These are phyloP conservation scores for Zophobas atratus DNA, from an alignment of 1,140 invertebrate genomes.

Conservation along the genomic window DNA sequence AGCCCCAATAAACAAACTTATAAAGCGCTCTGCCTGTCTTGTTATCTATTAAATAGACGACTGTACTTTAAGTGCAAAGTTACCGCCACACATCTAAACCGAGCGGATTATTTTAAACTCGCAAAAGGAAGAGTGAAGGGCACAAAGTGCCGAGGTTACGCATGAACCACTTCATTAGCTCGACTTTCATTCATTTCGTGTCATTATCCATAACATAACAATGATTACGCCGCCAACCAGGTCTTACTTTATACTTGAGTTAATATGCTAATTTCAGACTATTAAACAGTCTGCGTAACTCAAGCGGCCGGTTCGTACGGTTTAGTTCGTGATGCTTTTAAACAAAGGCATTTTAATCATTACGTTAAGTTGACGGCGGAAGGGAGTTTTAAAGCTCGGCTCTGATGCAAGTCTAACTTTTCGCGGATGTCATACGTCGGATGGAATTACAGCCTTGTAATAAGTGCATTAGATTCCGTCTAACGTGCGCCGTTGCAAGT, in stretches of 20 bases:
- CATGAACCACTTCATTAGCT: constrained; percentile 50
- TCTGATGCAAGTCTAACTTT: constrained; percentile 18
- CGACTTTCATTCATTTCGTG: constrained; percentile 44
- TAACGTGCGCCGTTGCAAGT: no score
- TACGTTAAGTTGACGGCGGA: constrained; percentile 11
- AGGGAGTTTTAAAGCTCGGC: constrained; percentile 20
- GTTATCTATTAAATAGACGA: constrained; percentile 18
- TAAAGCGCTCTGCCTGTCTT: neutral
- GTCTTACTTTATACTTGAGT: constrained; percentile 37
- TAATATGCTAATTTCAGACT: constrained; percentile 45
- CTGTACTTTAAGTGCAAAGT: constrained; percentile 46
- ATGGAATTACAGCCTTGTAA: neutral
- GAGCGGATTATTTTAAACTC: constrained; percentile 52
- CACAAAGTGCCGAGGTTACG: constrained; percentile 45
- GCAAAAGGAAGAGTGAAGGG: constrained; percentile 45
- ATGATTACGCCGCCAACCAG: constrained; percentile 34
- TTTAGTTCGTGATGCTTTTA: constrained; percentile 32
- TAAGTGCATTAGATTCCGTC: neutral
- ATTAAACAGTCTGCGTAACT: constrained; percentile 30
- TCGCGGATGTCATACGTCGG: neutral
- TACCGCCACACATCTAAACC: constrained; percentile 45
- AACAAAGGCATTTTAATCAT: constrained; percentile 32
- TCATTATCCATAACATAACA: constrained; percentile 34
- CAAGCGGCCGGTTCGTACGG: constrained; percentile 27
- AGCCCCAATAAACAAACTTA: constrained; percentile 26